Conservation (phyloP, 2,113 vertebrate genomes). For the Dendropsophus ebraccatus region DNA sequence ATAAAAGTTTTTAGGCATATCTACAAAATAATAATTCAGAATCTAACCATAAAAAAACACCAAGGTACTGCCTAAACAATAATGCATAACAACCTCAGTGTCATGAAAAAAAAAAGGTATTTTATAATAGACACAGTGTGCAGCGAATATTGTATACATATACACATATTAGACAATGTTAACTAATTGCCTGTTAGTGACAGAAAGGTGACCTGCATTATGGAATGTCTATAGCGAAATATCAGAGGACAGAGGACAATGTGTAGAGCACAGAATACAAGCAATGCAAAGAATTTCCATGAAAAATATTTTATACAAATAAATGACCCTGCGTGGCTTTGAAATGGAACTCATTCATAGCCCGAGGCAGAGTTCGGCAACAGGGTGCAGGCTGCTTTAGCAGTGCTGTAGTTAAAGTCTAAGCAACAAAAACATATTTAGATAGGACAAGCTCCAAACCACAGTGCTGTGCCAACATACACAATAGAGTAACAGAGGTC, state of each 20-base stretch:
- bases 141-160: no score
- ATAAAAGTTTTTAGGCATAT: no score
- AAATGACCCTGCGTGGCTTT: not conserved
- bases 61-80: no score
- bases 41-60: no score
- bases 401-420: slow-evolving; percentile 36
- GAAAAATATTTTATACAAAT: not conserved
- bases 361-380: not conserved
- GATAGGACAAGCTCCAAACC: slow-evolving; percentile 33
- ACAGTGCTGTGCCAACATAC: slow-evolving; percentile 34
- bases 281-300: not conserved
- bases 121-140: no score
- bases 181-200: not conserved
- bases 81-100: no score
- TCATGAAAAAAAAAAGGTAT: no score
- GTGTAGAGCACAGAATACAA: not conserved
- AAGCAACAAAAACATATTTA: slow-evolving; percentile 51
- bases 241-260: not conserved
- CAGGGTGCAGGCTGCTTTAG: slow-evolving; percentile 24
- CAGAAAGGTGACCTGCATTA: not conserved
- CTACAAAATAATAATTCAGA: no score
- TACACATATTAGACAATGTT: no score
- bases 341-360: not conserved
- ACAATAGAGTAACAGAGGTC: slow-evolving; percentile 13
- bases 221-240: not conserved